Conservation (phyloP, 1,140 invertebrate species). For the Caenorhabditis inopinata region DNA sequence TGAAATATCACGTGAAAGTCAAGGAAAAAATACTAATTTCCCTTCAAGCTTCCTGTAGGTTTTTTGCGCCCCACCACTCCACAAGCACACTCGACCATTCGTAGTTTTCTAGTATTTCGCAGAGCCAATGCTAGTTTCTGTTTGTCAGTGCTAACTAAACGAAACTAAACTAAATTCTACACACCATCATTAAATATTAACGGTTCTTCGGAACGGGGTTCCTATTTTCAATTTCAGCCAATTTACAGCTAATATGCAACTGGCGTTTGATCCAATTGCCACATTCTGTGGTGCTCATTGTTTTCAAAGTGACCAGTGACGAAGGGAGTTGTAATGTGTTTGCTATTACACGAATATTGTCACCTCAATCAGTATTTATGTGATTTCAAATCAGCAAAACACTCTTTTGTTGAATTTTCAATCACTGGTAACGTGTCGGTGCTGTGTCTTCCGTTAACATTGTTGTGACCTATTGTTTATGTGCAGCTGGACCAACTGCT, state of each 20-base stretch:
- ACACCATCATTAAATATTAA: not conserved
- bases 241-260: not conserved
- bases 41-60: not conserved
- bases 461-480: conserved; percentile 13
- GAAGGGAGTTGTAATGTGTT: not conserved
- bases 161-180: not conserved
- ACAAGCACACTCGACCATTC: conserved; percentile 23
- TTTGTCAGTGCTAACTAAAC: not conserved
- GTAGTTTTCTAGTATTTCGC: not conserved
- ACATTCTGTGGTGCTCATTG: not conserved
- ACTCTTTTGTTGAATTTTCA: not conserved
- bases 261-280: not conserved
- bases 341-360: not conserved
- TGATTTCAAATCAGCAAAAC: conserved; percentile 18
- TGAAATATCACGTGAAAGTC: not conserved
- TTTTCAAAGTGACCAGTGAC: not conserved
- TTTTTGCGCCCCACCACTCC: not conserved
- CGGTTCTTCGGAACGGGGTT: not conserved
- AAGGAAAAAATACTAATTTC: not conserved
- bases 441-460: not conserved
- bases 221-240: not conserved
- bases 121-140: conserved; percentile 3
- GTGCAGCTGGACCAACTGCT: not conserved
- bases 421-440: conserved; percentile 24
- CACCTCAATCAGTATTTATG: not conserved